Base-by-base conservation (phyloP, 2,888 invertebrate species). In the Malthinus flaveolus region DNA sequence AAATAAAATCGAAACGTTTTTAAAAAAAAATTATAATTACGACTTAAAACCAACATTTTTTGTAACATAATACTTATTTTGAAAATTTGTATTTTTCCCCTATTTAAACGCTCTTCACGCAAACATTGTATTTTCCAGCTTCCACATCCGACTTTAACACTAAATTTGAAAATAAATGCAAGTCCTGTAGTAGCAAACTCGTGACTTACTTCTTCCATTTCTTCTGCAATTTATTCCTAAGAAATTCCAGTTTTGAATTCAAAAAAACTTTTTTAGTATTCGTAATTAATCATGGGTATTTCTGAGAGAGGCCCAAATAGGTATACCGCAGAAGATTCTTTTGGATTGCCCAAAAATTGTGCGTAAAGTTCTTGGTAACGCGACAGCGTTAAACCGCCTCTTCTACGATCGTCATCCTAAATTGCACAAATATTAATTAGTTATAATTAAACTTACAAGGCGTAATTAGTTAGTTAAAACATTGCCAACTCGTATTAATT, bases 311-410 rank as follows among this genome's bases (percentile, higher is more conserved):
- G 92, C 42, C 92, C 92, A 75, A 93, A 93, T 10, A 93, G 82
- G 71, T 90, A 87, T 49, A 88, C 87, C 35, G 90, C 90, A 59
- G 86, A 83, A 71, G 86, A 87, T 68, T 86, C 84, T 56, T 90
- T 90, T 34, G 86, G 85, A 76, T 91, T 89, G 15, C 92, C 90
- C 60, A 92, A 82, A 80, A 90, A 92, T 76, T 90, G 87, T 0
- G 91, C 90, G 75, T 92, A 93, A 2, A 92, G 81, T 75, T 92
- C 92, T 75, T 92, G 90, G 74, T 92, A 93, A 73, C 92, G 84
- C 4, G 88, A 84, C 58, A 91, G 75, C 1, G 88, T 90, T 45
- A 93, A 79, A 3, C 92, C 92, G 23, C 92, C 92, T 71, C 85
- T 85, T 79, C 87, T 86, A 73, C 89, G 83, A 78, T 93, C 92